phyloP scores from a whole-genome alignment of 2,113 vertebrate genomes.

The Spheniscus mendiculus region DNA sequence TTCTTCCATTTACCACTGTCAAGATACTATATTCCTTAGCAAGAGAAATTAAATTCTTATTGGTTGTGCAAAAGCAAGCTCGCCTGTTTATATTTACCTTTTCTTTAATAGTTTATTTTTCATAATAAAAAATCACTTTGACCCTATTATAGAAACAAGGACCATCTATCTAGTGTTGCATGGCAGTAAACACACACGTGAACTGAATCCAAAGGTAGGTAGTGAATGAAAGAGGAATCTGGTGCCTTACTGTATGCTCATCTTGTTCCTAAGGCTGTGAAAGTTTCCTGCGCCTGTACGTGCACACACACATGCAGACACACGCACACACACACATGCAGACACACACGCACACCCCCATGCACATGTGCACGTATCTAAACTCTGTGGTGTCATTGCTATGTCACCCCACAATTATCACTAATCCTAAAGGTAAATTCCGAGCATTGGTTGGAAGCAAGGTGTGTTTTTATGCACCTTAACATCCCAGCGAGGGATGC shows the following conservation, averaged over 20 bases:
- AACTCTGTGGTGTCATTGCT: background rate
- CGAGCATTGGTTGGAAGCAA: background rate
- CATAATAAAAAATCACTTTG: background rate
- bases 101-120: background rate
- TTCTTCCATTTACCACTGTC: conserved; percentile 10
- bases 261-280: background rate
- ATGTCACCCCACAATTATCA: too few relatives aligned
- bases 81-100: background rate
- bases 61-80: background rate
- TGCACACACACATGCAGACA: fast-evolving
- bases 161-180: background rate
- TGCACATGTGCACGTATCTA: fast-evolving
- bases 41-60: background rate
- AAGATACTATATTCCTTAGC: background rate
- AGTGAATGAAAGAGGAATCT: background rate
- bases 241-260: background rate
- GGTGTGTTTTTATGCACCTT: background rate
- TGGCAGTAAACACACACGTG: background rate
- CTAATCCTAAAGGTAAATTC: background rate
- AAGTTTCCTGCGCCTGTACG: background rate
- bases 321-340: fast-evolving
- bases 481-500: background rate
- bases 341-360: background rate
- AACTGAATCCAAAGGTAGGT: background rate
- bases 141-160: background rate